Evolutionary conservation across 2,797 vertebrate genomes (phyloP).

Genomic region (Buphagus erythrorhynchus): DNA sequence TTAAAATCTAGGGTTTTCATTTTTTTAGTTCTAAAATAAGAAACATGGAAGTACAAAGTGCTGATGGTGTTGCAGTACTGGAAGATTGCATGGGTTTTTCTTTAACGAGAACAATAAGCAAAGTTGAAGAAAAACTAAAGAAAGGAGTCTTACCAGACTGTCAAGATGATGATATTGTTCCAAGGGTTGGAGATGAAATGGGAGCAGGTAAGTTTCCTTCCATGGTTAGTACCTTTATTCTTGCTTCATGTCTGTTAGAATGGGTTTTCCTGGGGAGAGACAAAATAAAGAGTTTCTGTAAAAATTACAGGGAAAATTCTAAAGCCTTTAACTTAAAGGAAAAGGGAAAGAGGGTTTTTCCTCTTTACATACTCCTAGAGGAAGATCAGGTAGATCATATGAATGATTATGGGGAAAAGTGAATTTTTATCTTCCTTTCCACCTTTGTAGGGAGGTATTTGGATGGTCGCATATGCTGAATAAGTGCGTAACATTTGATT

Average conservation of each 20-base stretch:
- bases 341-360: not conserved
- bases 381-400: not conserved
- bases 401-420: not conserved
- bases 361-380: not conserved
- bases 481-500: not conserved
- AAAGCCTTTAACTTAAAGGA: not conserved
- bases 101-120: slow-evolving; percentile 82
- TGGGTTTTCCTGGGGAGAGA: not conserved
- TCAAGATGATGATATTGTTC: slow-evolving; percentile 77
- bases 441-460: not conserved
- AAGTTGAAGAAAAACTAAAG: slow-evolving; percentile 84
- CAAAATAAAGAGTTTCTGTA: not conserved
- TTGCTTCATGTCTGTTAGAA: not conserved
- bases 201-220: slow-evolving; percentile 80
- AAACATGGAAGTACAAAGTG: slow-evolving; percentile 41
- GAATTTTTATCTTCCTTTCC: not conserved
- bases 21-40: slow-evolving; percentile 73
- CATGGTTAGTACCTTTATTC: not conserved
- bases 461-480: not conserved
- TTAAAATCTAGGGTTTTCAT: not conserved
- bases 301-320: not conserved
- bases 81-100: slow-evolving; percentile 82
- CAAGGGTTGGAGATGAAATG: slow-evolving; percentile 75
- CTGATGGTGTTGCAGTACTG: slow-evolving; percentile 73
- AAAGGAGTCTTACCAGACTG: slow-evolving; percentile 65